These are phyloP conservation scores for Syrista parreyssii DNA, from an alignment of 2,888 invertebrate genomes.

Conservation along the genomic window DNA sequence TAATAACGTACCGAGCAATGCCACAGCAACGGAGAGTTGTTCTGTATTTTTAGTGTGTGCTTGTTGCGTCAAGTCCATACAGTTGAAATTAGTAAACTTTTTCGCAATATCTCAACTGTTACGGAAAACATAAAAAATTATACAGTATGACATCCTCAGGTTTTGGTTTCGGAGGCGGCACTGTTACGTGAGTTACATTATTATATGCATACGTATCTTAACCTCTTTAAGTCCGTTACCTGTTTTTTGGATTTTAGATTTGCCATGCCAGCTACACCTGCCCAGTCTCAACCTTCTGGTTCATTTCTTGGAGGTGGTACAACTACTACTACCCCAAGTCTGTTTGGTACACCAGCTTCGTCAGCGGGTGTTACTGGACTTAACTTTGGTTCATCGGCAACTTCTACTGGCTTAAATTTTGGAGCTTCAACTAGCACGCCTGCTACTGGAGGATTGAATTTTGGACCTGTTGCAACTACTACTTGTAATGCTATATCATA, in stretches of 20 bases:
- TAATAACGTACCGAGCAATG: not conserved
- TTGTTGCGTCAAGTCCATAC: not conserved
- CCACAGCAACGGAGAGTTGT: not conserved
- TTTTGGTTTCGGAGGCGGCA: constrained; percentile 43
- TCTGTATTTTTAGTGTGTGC: not conserved
- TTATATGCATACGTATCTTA: not conserved
- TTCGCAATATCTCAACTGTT: not conserved
- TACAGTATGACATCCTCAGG: constrained; percentile 32
- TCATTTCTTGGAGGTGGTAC: constrained; percentile 46
- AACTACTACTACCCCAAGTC: constrained; percentile 26
- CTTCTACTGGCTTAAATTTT: constrained; percentile 56
- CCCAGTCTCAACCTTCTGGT: constrained; percentile 42
- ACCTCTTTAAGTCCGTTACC: not conserved
- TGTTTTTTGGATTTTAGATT: not conserved
- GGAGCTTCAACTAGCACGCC: constrained; percentile 50
- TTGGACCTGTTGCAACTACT: constrained; percentile 37
- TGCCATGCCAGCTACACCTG: constrained; percentile 33
- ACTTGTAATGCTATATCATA: constrained; percentile 22
- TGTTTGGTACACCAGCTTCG: constrained; percentile 39
- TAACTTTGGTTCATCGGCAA: constrained; percentile 51
- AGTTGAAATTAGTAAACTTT: not conserved
- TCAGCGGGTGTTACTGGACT: constrained; percentile 46
- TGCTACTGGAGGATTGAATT: constrained; percentile 44
- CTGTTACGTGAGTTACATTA: not conserved
- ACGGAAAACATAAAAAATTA: not conserved